Conservation (phyloP, 2,888 invertebrate species). For the Aphodius granarius region DNA sequence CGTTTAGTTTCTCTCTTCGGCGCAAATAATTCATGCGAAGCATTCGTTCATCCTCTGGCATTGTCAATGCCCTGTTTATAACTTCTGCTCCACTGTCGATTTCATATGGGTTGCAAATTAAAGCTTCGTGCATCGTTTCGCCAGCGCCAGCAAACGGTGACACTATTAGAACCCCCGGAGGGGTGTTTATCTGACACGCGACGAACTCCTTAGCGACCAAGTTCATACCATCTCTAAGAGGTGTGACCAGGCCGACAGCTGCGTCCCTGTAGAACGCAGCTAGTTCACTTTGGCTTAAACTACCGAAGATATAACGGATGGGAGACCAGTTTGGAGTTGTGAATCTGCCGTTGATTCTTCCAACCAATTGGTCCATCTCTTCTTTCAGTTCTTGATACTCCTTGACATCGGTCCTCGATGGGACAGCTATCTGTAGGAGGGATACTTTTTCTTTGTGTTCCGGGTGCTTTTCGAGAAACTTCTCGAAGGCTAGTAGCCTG, state of each 20-base stretch:
- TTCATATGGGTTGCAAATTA: slow-evolving; percentile 89
- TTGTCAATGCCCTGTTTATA: slow-evolving; percentile 82
- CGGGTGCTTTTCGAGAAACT: slow-evolving; percentile 78
- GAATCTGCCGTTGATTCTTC: slow-evolving; percentile 84
- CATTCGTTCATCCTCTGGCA: slow-evolving; percentile 87
- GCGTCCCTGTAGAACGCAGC: slow-evolving; percentile 87
- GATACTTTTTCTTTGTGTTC: slow-evolving; percentile 85
- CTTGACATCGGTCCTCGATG: slow-evolving; percentile 86
- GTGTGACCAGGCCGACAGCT: slow-evolving; percentile 85
- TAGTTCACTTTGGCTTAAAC: slow-evolving; percentile 82
- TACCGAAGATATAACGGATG: slow-evolving; percentile 86
- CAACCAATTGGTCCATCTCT: slow-evolving; percentile 88
- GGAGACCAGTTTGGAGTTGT: slow-evolving; percentile 93
- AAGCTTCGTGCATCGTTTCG: slow-evolving; percentile 91
- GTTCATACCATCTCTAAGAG: slow-evolving; percentile 89
- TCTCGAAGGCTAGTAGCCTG: slow-evolving; percentile 80
- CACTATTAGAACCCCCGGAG: slow-evolving; percentile 82
- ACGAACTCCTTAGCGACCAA: slow-evolving; percentile 92
- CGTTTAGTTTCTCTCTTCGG: slow-evolving; percentile 77
- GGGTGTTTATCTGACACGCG: slow-evolving; percentile 85
- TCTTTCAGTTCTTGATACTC: slow-evolving; percentile 89
- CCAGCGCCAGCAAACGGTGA: slow-evolving; percentile 92
- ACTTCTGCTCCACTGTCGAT: slow-evolving; percentile 85
- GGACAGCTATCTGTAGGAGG: slow-evolving; percentile 83
- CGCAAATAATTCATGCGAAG: slow-evolving; percentile 85